These are phyloP conservation scores for Nudaria mundana DNA, from an alignment of 2,888 invertebrate species.

Conservation along the genomic window DNA sequence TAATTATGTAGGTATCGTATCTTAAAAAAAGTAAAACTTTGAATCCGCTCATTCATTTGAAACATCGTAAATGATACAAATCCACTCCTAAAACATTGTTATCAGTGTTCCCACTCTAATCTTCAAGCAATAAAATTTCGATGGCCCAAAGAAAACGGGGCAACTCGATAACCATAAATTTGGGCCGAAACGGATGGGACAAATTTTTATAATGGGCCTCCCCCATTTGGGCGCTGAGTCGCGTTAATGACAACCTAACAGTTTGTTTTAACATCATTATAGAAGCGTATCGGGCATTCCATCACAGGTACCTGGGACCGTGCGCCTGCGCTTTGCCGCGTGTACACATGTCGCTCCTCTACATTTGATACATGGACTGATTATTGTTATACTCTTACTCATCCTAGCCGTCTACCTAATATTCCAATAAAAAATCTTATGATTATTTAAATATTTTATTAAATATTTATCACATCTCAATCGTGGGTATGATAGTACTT, in stretches of 20 bases:
- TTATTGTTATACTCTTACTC: conserved; percentile 28
- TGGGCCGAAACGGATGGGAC: conserved; percentile 78
- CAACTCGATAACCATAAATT: conserved; percentile 79
- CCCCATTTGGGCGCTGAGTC: conserved; percentile 72
- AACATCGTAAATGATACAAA: conserved; percentile 59
- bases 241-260: conserved; percentile 79
- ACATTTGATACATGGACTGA: conserved; percentile 40
- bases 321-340: conserved; percentile 35
- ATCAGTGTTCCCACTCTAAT: conserved; percentile 78
- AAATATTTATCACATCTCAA: conserved; percentile 14
- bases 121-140: conserved; percentile 74
- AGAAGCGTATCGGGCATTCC: conserved; percentile 77
- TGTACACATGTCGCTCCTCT: conserved; percentile 33
- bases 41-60: conserved; percentile 56
- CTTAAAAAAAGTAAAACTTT: conserved; percentile 31
- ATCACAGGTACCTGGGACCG: conserved; percentile 64
- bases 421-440: conserved; percentile 26
- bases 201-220: conserved; percentile 80
- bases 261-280: conserved; percentile 82
- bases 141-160: conserved; percentile 71
- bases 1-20: conserved; percentile 21
- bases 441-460: conserved; percentile 22
- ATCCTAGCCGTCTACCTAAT: conserved; percentile 33
- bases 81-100: conserved; percentile 72
- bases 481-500: conserved; percentile 7